Evolutionary conservation across 1,140 invertebrate species (phyloP).

Genomic region (Tetragonula clypearis): DNA sequence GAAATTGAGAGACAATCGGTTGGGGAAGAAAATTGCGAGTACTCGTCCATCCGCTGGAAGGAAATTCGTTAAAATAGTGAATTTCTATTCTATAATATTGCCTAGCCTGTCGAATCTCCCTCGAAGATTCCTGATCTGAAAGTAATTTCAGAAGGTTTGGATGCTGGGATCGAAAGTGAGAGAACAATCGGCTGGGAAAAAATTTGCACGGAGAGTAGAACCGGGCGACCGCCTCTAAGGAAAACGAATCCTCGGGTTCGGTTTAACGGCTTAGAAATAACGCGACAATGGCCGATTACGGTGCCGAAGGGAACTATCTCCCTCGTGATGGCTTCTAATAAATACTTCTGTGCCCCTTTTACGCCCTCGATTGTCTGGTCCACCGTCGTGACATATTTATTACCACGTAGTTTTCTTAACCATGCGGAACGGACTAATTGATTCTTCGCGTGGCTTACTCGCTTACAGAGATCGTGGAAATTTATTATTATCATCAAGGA

Average conservation of each 20-base stretch:
- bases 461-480: background rate
- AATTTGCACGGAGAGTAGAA: background rate
- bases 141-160: background rate
- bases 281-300: slow-evolving; percentile 64
- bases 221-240: slow-evolving; percentile 18
- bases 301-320: slow-evolving; percentile 22
- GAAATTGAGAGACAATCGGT: background rate
- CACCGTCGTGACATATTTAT: slow-evolving; percentile 67
- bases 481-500: background rate
- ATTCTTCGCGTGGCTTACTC: background rate
- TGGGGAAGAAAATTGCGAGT: background rate
- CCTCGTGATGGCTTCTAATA: slow-evolving; percentile 56
- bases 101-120: too few species aligned
- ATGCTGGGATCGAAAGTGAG: background rate
- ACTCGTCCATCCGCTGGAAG: too few species aligned
- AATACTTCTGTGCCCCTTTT: slow-evolving; percentile 63
- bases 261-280: slow-evolving; percentile 74
- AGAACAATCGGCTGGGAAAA: background rate
- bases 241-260: slow-evolving; percentile 42
- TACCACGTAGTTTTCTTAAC: slow-evolving; percentile 8
- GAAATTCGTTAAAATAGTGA: too few species aligned
- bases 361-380: slow-evolving; percentile 36
- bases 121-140: too few species aligned
- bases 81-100: too few species aligned
- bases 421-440: background rate